These are phyloP conservation scores for Chionis minor DNA, from an alignment of 2,113 vertebrate genomes.

Conservation along the genomic window DNA sequence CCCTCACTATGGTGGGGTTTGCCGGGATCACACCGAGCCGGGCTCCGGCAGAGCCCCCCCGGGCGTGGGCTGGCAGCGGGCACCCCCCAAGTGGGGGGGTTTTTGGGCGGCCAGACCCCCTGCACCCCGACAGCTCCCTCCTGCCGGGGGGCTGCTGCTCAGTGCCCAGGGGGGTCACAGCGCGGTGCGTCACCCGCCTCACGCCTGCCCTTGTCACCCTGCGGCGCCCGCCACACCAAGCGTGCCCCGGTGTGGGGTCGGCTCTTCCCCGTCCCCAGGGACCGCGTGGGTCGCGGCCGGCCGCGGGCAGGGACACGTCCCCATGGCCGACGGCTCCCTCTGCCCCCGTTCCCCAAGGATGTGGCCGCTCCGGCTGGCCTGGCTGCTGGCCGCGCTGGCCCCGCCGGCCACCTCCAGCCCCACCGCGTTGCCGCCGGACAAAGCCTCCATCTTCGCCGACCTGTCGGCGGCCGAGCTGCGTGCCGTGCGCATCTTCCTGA, in stretches of 20 bases:
- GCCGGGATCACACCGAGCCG: too few relatives aligned
- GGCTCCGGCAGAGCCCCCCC: neutral
- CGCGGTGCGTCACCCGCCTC: too few relatives aligned
- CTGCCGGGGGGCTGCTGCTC: neutral
- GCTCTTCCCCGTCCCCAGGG: too few relatives aligned
- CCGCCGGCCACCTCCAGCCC: rapidly evolving
- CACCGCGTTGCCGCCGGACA: rapidly evolving
- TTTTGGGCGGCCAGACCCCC: too few relatives aligned
- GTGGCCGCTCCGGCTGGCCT: neutral
- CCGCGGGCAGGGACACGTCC: too few relatives aligned
- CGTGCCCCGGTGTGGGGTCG: too few relatives aligned
- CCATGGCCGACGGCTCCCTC: neutral
- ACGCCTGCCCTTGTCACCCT: too few relatives aligned
- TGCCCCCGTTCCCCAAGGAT: neutral
- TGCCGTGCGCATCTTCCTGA: conserved; percentile 77
- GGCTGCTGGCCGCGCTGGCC: neutral
- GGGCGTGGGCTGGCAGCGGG: too few relatives aligned
- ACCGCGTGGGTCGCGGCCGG: too few relatives aligned
- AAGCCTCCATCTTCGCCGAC: conserved; percentile 82
- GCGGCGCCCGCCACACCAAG: too few relatives aligned
- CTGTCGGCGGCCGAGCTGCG: conserved; percentile 78
- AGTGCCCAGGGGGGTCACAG: too few relatives aligned
- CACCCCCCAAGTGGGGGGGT: neutral
- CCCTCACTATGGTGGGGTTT: too few relatives aligned
- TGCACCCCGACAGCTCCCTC: neutral